Evolutionary conservation across 1,140 invertebrate species (phyloP), one percentile per base, ranked within the genome.

Genomic region (Lepidotrigona ventralis): DNA sequence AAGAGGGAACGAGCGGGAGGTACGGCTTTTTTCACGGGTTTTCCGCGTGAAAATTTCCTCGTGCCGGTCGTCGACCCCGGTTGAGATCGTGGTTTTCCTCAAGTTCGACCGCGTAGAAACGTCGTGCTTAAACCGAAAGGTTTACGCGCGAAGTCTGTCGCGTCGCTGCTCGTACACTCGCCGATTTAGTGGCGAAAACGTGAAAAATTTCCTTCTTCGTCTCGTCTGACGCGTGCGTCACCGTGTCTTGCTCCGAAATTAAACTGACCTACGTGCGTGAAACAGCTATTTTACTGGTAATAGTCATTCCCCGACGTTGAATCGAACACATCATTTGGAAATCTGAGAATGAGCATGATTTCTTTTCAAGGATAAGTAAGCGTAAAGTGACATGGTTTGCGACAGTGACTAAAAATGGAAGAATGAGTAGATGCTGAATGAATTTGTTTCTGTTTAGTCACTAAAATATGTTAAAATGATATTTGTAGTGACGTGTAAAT

Each of bases 161-260:
- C 69, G 14, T 2, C 46, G 21, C 0, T 0, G 70, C 60, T 84
- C 82, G 78, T 80, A 84, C 82, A 71, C 19, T 82, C 46, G 46
- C 46, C 46, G 54, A 53, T 54, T 81, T 81, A 85, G 15, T 56
- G 66, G 23, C 53, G 69, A 54, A 81, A 85, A 85, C 63, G 72
- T 68, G 83, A 82, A 85, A 46, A 81, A 81, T 85, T 82, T 79
- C 83, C 63, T 85, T 85, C 79, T 75, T 76, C 58, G 60, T 60
- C 39, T 46, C 51, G 56, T 68, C 54, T 39, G 58, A 39, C 70
- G 23, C 9, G 6, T 46, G 63, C 33, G 46, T 26, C 53, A 53
- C 19, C n/a, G 29, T 64, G 2, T 21, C 29, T 46, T 58, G 17
- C 8, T 56, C 51, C 53, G n/a, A 76, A 85, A 81, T 75, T 73